Base-by-base conservation (phyloP, 2,113 vertebrate species). In the Puntigrus tetrazona region DNA sequence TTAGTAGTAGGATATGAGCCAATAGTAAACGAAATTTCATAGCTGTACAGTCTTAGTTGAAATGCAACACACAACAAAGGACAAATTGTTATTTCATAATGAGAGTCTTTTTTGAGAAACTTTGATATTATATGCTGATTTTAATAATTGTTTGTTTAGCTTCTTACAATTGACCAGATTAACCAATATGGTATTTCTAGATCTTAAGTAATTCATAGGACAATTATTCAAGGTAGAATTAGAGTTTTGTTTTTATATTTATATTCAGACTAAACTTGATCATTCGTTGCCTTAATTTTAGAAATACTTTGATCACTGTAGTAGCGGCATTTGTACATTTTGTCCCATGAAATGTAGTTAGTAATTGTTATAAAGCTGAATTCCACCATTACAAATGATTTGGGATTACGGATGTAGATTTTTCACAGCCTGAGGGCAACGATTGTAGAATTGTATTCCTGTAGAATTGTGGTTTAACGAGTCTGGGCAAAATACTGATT, bases 31-130 rank as follows among this genome's bases (percentile, higher is more conserved):
- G 20, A 31, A 59, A 22, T 90, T 85, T 88, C 81, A 91, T 70
- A 87, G 84, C 88, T 91, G 79, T 81, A 89, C 87, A 82, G 86
- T 91, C 86, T 89, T 88, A 88, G 78, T 65, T 65, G 63, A n/a
- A 36, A 67, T 67, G n/a, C 36, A 50, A 36, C 69, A 72, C 78
- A 25, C 75, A 57, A 4, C 52, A 57, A 25, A 36, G 3, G 52
- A 77, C 11, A 31, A n/a, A 80, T 10, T 22, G 3, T 41, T 13
- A 41, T 10, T 27, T 76, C 5, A 50, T 81, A 67, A 27, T 43
- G 11, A n/a, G n/a, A n/a, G 4, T 36, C 7, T 14, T 61, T 73
- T 85, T 70, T 72, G 10, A 78, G 59, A 78, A 27, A 59, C 31
- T 84, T 80, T 79, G 18, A 65, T 84, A 29, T 69, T 41, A 61